phyloP scores from a whole-genome alignment of 2,113 vertebrate genomes.

The Micronisus gabar region DNA sequence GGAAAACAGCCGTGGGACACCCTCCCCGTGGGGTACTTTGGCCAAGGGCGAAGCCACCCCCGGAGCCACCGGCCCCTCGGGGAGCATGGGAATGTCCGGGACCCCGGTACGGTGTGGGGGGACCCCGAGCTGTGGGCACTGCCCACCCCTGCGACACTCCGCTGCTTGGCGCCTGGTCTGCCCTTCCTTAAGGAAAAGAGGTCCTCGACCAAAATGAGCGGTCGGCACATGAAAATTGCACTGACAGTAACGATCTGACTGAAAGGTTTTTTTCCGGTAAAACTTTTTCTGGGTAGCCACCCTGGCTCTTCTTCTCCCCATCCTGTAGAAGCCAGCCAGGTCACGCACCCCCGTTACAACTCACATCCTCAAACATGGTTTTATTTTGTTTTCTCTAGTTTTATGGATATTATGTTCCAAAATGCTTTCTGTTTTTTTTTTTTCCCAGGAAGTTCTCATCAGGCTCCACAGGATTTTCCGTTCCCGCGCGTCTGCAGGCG shows the following conservation, averaged over 20 bases:
- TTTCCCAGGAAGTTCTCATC: background rate
- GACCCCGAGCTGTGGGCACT: background rate
- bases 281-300: background rate
- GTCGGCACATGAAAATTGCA: background rate
- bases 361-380: background rate
- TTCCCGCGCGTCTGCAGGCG: background rate
- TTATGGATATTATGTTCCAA: conserved; percentile 8
- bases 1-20: background rate
- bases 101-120: fast-evolving
- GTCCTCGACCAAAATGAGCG: fast-evolving
- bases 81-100: fast-evolving
- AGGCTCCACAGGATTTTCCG: background rate
- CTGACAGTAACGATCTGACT: fast-evolving
- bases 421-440: background rate
- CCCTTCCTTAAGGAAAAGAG: background rate
- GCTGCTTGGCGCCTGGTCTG: background rate
- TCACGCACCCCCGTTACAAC: background rate
- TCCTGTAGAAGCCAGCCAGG: background rate
- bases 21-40: fast-evolving
- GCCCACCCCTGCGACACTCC: background rate
- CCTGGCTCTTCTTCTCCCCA: background rate
- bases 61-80: fast-evolving
- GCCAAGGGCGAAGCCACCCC: background rate
- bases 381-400: background rate
- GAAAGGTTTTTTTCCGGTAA: background rate